A percentile compares a stretch with the other conserved stretches of the same genome.
Conservation (phyloP, 2,797 vertebrate genomes). For the Crocidura indochinensis region DNA sequence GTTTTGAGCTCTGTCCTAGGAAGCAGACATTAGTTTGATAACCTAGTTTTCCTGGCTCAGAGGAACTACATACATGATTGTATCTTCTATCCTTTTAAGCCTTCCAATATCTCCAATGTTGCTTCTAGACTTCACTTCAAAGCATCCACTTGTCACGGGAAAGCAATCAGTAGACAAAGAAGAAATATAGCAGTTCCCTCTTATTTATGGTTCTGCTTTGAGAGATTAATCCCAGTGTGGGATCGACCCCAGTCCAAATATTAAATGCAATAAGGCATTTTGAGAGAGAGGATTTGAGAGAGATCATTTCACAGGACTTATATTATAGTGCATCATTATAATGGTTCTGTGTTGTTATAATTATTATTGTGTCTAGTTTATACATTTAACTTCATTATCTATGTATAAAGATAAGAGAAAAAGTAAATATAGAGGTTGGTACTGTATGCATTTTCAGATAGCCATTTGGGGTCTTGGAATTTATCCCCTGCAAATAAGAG, state of each 20-base stretch:
- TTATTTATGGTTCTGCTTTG: neutral
- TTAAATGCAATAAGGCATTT: neutral
- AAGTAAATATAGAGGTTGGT: neutral
- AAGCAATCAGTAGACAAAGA: slow-evolving; percentile 27
- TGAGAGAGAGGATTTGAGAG: neutral
- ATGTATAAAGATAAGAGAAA: neutral
- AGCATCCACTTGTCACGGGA: neutral
- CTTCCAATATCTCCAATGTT: neutral
- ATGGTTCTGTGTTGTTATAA: neutral
- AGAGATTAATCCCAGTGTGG: neutral
- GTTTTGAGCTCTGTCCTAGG: neutral
- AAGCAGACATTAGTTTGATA: neutral
- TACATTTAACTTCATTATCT: neutral
- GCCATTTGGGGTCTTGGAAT: neutral
- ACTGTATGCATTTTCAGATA: neutral
- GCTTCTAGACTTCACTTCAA: neutral
- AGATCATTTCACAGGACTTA: neutral
- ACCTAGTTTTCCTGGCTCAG: neutral
- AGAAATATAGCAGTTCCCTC: neutral
- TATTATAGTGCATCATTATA: neutral
- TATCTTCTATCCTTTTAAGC: neutral
- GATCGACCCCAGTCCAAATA: neutral
- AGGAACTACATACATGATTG: neutral
- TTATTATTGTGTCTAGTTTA: neutral
- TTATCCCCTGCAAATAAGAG: neutral